phyloP scores from a whole-genome alignment of 2,888 invertebrate species.

The Peribatodes rhomboidaria region DNA sequence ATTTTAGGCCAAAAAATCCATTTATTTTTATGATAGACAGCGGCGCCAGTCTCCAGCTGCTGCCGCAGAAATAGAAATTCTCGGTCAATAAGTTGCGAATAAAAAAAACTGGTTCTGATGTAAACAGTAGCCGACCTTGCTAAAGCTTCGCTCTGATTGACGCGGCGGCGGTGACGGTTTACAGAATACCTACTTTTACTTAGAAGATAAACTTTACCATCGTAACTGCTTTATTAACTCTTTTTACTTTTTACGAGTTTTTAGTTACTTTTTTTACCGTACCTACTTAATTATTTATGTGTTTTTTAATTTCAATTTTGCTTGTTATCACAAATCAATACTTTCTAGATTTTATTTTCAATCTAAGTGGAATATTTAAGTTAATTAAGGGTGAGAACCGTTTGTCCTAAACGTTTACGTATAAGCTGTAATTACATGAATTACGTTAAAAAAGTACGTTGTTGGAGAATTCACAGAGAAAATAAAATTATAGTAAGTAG shows the following conservation, averaged over 20 bases:
- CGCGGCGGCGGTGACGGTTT: background rate
- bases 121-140: constrained; percentile 46
- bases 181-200: background rate
- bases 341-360: no score
- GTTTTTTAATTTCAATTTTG: no score
- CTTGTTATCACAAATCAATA: no score
- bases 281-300: no score
- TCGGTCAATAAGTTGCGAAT: constrained; percentile 33
- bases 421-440: no score
- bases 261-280: no score
- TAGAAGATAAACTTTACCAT: background rate
- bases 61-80: constrained; percentile 40
- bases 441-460: no score
- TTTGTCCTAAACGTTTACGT: no score
- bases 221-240: background rate
- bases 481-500: no score
- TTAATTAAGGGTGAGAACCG: no score
- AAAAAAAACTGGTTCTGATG: constrained; percentile 40
- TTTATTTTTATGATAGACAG: constrained; percentile 39
- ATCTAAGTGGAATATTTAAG: no score
- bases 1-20: constrained; percentile 21
- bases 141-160: background rate
- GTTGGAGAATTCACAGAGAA: no score
- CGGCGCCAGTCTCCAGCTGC: constrained; percentile 43
- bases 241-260: background rate